Base-by-base conservation (phyloP, 2,888 invertebrate genomes). In the Dicyrtomina minuta region DNA sequence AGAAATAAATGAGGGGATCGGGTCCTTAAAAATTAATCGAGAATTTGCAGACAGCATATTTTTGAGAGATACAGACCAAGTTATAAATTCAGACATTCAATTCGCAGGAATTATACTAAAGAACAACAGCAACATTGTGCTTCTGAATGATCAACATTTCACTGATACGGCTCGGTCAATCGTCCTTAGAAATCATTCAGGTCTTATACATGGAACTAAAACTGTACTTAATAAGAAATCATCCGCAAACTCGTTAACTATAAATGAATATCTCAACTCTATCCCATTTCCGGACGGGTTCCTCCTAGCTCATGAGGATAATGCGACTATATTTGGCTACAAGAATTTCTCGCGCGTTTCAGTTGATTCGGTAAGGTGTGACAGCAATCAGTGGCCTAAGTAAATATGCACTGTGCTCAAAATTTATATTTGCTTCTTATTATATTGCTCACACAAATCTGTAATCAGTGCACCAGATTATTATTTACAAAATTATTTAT, bases 121-220 rank as follows among this genome's bases (percentile, higher is more conserved):
- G 13, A 41, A 55, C 1, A 33, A 60, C 2, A 43, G 65, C 22
- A 55, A 39, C 1, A 60, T 74, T 5, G 61, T 41, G 2, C 15
- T 12, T 12, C 13, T 76, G 2, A 74, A 75, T 27, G 68, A 46
- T 1, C 20, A 71, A 17, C 44, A 71, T 22, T 74, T 75, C n/a
- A 44, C 24, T 13, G 53, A 26, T 8, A 58, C 72, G 17, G 33
- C 66, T 6, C 22, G 49, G 8, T 66, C 66, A 10, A 20, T 74
- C 8, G 58, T 72, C 15, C 27, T 56, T 1, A 60, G 12, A 20
- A 53, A 69, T 56, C 65, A 67, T 26, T n/a, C 61, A 1, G 66
- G 70, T 15, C 1, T 44, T 12, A 68, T 74, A 39, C 15, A 17
- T 3, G 74, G 74, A 17, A 39, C 17, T n/a, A 72, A 74, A 53